phyloP scores from a whole-genome alignment of 2,888 invertebrate species.

The Hedychridium roseum region DNA sequence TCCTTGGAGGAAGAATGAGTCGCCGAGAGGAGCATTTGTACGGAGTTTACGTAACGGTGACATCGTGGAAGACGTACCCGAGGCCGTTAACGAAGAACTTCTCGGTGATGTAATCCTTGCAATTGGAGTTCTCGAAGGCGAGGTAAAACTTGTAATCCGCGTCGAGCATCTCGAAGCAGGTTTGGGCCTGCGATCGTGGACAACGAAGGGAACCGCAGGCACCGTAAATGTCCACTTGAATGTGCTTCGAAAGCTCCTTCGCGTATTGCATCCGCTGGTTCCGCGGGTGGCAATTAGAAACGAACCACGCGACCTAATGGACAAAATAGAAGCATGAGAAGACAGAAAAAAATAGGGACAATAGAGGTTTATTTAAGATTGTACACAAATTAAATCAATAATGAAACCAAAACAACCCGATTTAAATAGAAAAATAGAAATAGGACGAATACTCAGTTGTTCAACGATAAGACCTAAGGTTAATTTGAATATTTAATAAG shows the following conservation, averaged over 20 bases:
- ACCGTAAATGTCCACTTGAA: conserved; percentile 91
- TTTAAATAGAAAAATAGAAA: too few relatives aligned
- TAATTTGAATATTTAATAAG: neutral
- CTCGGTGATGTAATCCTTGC: conserved; percentile 94
- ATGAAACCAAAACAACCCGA: too few relatives aligned
- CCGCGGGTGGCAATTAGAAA: conserved; percentile 94
- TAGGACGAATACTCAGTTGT: too few relatives aligned
- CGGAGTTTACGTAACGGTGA: too few relatives aligned
- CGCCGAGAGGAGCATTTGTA: too few relatives aligned
- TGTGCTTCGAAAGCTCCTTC: conserved; percentile 82
- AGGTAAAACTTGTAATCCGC: conserved; percentile 96
- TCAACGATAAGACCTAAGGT: conserved; percentile 6
- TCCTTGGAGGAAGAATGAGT: too few relatives aligned
- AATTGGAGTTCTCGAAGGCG: conserved; percentile 97
- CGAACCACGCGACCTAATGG: conserved; percentile 91
- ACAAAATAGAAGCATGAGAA: neutral
- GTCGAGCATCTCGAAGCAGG: conserved; percentile 90
- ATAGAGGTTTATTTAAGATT: too few relatives aligned
- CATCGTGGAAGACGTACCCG: conserved; percentile 77
- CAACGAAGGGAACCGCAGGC: conserved; percentile 88
- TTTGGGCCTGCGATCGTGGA: conserved; percentile 79
- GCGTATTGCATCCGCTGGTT: conserved; percentile 91
- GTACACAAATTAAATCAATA: too few relatives aligned
- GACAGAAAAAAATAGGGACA: neutral
- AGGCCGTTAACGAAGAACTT: conserved; percentile 96